A percentile compares a stretch with the other conserved stretches of the same genome.
Evolutionary conservation across 2,797 vertebrate genomes (phyloP).

Genomic region (Myripristis murdjan): DNA sequence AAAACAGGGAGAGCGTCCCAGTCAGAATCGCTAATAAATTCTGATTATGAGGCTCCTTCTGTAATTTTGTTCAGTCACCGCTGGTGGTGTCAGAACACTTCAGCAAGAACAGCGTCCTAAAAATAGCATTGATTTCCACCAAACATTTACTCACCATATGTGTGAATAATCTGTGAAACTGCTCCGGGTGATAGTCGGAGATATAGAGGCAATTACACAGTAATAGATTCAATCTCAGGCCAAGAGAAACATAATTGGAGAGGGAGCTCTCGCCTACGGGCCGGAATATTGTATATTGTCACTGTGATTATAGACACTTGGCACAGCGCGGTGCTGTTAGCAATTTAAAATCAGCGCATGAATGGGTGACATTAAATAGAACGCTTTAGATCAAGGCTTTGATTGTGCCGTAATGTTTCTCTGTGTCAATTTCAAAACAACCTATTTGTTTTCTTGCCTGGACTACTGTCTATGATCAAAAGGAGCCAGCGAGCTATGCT

Average conservation of each 20-base stretch:
- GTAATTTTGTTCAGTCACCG: constrained; percentile 24
- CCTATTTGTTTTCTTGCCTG: constrained; percentile 45
- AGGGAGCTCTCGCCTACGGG: constrained; percentile 67
- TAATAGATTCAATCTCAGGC: constrained; percentile 82
- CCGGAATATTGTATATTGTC: constrained; percentile 71
- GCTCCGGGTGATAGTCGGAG: constrained; percentile 75
- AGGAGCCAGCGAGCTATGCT: constrained; percentile 14
- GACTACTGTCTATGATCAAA: constrained; percentile 40
- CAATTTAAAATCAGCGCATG: constrained; percentile 70
- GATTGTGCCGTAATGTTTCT: constrained; percentile 60
- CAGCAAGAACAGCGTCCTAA: constrained; percentile 62
- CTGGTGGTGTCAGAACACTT: constrained; percentile 36
- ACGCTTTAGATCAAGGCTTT: constrained; percentile 60
- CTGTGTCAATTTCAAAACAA: constrained; percentile 59
- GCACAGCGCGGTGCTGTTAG: constrained; percentile 57
- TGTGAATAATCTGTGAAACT: constrained; percentile 75
- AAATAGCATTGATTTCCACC: constrained; percentile 67
- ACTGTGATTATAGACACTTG: constrained; percentile 74
- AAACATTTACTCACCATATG: constrained; percentile 74
- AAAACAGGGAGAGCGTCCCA: neutral
- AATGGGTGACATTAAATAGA: constrained; percentile 63
- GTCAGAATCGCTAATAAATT: constrained; percentile 28
- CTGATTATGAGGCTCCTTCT: constrained; percentile 21
- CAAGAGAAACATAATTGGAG: constrained; percentile 79
- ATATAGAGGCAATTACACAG: constrained; percentile 82